Percentiles rank a stretch among this genome's conserved stretches.
Evolutionary conservation across 92 coral and sea anemone species (phyloP).

Genomic region (Porites evermanni): DNA sequence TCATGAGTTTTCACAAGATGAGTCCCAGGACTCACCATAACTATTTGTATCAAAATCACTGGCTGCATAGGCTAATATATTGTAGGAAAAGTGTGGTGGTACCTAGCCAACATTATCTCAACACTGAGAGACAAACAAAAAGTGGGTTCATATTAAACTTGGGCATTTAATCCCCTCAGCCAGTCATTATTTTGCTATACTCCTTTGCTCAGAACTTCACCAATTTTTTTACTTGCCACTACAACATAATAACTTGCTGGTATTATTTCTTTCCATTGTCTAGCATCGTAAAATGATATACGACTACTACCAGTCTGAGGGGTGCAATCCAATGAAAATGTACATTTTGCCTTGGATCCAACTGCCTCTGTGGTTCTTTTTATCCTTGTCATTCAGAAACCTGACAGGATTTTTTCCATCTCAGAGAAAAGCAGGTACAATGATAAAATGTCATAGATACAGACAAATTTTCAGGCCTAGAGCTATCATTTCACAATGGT

Average conservation of each 20-base stretch:
- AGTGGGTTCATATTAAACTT: too few species aligned
- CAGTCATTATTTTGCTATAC: too few species aligned
- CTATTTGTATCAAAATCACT: too few species aligned
- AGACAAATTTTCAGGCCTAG: background rate
- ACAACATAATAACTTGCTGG: background rate
- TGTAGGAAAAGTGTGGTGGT: too few species aligned
- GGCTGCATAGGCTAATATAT: too few species aligned
- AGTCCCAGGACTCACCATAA: too few species aligned
- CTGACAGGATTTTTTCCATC: conserved; percentile 87
- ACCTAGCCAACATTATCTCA: too few species aligned
- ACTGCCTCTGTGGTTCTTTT: conserved; percentile 92
- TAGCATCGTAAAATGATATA: conserved; percentile 91
- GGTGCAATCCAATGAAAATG: conserved; percentile 95
- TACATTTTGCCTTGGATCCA: conserved; percentile 94
- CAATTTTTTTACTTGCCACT: background rate
- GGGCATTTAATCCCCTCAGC: too few species aligned
- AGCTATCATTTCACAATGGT: background rate
- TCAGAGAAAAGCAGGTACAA: conserved; percentile 74
- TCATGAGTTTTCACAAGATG: too few species aligned
- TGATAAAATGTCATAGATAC: too few species aligned
- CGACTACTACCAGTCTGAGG: conserved; percentile 88
- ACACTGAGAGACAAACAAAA: too few species aligned
- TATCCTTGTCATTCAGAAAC: conserved; percentile 91
- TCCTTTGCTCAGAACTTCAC: too few species aligned
- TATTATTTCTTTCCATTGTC: background rate